A percentile compares a stretch with the other conserved stretches of the same genome.
phyloP scores from a whole-genome alignment of 1,140 invertebrate genomes.

The Lepidostoma basale region DNA sequence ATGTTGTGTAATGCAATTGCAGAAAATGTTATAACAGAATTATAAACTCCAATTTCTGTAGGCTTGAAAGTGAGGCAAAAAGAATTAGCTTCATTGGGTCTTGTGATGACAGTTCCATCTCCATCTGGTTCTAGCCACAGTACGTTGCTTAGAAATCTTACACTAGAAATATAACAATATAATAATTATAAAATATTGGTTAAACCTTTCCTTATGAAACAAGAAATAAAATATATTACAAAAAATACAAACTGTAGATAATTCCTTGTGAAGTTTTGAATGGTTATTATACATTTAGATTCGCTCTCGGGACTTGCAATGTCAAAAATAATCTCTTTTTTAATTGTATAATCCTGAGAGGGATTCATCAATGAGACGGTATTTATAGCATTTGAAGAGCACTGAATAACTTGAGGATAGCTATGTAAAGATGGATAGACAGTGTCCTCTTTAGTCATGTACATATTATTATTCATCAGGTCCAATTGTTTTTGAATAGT shows the following conservation, averaged over 20 bases:
- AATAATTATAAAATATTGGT: neutral
- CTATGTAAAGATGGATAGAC: constrained; percentile 12
- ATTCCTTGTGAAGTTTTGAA: constrained; percentile 20
- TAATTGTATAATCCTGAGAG: neutral
- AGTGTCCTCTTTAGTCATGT: neutral
- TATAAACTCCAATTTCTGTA: constrained; percentile 50
- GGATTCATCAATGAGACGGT: neutral
- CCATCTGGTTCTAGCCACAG: constrained; percentile 54
- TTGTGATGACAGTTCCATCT: constrained; percentile 49
- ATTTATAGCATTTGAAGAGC: neutral
- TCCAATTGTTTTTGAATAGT: constrained; percentile 17
- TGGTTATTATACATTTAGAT: neutral
- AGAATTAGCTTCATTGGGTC: constrained; percentile 52
- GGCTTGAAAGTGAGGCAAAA: constrained; percentile 58
- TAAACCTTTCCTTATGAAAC: neutral
- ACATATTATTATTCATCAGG: neutral
- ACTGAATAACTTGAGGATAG: neutral
- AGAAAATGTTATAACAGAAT: constrained; percentile 52
- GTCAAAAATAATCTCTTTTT: constrained; percentile 20
- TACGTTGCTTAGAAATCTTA: constrained; percentile 51
- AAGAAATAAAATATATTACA: neutral
- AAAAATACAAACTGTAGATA: constrained; percentile 18
- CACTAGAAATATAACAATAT: constrained; percentile 46
- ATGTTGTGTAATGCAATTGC: constrained; percentile 53
- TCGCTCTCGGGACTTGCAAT: constrained; percentile 14